These are phyloP conservation scores for Drosophila kurseongensis DNA, from an alignment of 1,140 invertebrate species.

Conservation along the genomic window DNA sequence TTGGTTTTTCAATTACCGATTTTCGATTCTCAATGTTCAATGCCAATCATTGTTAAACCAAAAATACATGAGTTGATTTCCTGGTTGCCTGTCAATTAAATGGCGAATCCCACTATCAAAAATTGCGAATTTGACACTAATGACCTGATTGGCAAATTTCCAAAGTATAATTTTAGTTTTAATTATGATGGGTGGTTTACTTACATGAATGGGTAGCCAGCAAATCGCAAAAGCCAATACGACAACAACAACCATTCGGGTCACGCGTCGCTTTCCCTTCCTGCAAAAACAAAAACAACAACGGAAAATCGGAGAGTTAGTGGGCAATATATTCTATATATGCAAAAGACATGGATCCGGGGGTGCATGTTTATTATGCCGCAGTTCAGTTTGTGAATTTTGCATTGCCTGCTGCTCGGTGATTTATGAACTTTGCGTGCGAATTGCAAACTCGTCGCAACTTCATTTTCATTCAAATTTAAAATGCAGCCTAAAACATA, in stretches of 20 bases:
- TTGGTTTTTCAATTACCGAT: not conserved
- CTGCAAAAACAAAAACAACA: slow-evolving; percentile 74
- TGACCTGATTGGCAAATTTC: not conserved
- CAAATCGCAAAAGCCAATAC: slow-evolving; percentile 97
- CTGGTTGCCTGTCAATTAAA: not conserved
- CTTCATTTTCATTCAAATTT: slow-evolving; percentile 23
- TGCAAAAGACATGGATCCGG: slow-evolving; percentile 2
- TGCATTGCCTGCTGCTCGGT: slow-evolving; percentile 21
- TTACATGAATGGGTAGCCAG: slow-evolving; percentile 97
- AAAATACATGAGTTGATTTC: not conserved
- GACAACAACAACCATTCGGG: slow-evolving; percentile 96
- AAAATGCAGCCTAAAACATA: slow-evolving; percentile 10
- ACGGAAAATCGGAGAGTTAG: not conserved
- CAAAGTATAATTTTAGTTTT: not conserved
- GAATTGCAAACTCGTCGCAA: slow-evolving; percentile 10
- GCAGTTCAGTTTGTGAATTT: slow-evolving; percentile 30
- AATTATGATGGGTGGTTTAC: slow-evolving; percentile 46
- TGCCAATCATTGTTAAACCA: not conserved
- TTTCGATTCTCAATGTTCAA: not conserved
- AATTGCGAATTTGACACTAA: not conserved
- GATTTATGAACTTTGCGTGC: slow-evolving; percentile 57
- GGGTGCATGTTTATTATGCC: slow-evolving; percentile 35
- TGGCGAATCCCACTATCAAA: not conserved
- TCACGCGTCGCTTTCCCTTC: slow-evolving; percentile 95
- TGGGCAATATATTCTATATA: not conserved